These are phyloP conservation scores for Sebastes kiyomatsui DNA, from an alignment of 2,797 vertebrate genomes.

Conservation along the genomic window DNA sequence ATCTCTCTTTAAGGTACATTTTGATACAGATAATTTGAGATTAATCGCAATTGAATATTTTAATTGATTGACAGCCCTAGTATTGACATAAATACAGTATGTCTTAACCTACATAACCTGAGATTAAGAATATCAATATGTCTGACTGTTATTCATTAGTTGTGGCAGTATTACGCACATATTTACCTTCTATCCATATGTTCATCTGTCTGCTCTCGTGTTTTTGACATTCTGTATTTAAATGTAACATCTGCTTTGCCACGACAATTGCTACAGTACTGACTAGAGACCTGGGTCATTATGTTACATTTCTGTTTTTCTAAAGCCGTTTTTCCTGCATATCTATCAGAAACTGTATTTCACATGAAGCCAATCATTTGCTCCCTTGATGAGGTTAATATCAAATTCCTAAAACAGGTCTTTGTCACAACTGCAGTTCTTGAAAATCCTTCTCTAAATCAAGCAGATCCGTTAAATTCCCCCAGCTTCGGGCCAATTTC, in stretches of 20 bases:
- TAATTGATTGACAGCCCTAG: too few species aligned
- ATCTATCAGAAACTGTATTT: not conserved
- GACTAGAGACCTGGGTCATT: not conserved
- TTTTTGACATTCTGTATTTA: not conserved
- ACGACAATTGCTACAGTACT: not conserved
- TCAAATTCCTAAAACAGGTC: not conserved
- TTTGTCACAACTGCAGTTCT: not conserved
- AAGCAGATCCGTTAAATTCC: slow-evolving; percentile 17
- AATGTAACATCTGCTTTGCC: not conserved
- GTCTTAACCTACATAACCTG: not conserved
- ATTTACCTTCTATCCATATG: not conserved
- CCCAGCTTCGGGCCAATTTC: slow-evolving; percentile 16
- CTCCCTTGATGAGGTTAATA: not conserved
- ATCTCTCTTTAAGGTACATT: too few species aligned
- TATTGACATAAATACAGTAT: not conserved
- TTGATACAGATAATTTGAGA: too few species aligned
- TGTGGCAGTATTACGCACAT: not conserved
- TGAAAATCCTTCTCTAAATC: slow-evolving; percentile 18
- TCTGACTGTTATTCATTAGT: not conserved
- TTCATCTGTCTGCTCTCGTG: not conserved
- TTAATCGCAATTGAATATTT: too few species aligned
- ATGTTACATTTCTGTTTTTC: not conserved
- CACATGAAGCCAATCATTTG: not conserved
- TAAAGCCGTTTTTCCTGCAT: not conserved
- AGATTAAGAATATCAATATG: not conserved